Evolutionary conservation across 2,797 vertebrate species (phyloP).

Genomic region (Sternarchorhynchus goeldii): DNA sequence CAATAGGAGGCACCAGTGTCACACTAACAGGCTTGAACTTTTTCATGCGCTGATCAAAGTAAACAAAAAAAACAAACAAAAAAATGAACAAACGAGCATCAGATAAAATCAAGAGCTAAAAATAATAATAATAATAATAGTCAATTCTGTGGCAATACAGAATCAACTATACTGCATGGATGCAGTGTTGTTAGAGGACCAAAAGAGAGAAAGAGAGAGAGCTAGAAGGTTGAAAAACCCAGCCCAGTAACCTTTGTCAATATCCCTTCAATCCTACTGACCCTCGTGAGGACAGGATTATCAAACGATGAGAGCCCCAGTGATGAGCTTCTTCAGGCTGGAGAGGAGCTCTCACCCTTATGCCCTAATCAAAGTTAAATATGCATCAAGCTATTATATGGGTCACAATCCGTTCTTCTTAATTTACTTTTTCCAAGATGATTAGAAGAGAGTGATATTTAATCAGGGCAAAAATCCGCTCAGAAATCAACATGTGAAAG

Average conservation of each 20-base stretch:
- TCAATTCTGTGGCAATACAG: conserved; percentile 31
- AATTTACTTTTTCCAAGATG: conserved; percentile 44
- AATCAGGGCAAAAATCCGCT: conserved; percentile 37
- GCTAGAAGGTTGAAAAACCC: conserved; percentile 40
- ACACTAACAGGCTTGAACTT: conserved; percentile 1
- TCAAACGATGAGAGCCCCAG: conserved; percentile 45
- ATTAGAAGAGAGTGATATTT: conserved; percentile 37
- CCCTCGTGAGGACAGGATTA: conserved; percentile 50
- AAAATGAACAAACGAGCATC: conserved; percentile 16
- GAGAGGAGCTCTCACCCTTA: conserved; percentile 46
- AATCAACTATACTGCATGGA: conserved; percentile 39
- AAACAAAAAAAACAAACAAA: no score
- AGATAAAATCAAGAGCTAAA: conserved; percentile 6
- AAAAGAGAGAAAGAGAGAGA: conserved; percentile 35
- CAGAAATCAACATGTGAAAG: conserved; percentile 25
- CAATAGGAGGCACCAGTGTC: conserved; percentile 53
- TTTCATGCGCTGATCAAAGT: not conserved
- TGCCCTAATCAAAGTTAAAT: conserved; percentile 58
- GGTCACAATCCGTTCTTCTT: conserved; percentile 56
- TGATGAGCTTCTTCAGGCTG: conserved; percentile 56
- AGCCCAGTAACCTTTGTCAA: conserved; percentile 58
- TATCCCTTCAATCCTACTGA: conserved; percentile 53
- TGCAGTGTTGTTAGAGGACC: not conserved
- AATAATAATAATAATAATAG: not conserved
- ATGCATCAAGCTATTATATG: conserved; percentile 52